phyloP scores from a whole-genome alignment of 2,888 invertebrate species.

The Hyles lineata region DNA sequence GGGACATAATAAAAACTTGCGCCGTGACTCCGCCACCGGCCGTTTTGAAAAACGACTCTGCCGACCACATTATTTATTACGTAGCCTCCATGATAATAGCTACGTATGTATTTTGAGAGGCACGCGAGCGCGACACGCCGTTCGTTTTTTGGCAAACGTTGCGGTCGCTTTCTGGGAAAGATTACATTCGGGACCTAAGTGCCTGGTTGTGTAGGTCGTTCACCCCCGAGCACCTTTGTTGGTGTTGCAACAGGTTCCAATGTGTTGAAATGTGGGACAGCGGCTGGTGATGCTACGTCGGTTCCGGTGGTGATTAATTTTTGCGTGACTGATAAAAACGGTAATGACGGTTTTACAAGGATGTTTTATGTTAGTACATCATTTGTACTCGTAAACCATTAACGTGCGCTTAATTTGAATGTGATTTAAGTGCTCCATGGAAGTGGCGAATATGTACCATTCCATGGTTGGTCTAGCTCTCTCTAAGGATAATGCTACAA shows the following conservation, averaged over 20 bases:
- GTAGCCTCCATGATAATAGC: conserved; percentile 71
- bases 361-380: neutral
- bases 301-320: conserved; percentile 20
- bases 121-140: conserved; percentile 41
- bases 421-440: neutral
- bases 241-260: conserved; percentile 63
- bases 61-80: conserved; percentile 71
- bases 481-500: neutral
- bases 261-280: conserved; percentile 60
- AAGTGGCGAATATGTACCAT: neutral
- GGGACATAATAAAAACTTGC: conserved; percentile 58
- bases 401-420: neutral
- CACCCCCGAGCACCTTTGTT: conserved; percentile 66
- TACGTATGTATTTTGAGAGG: conserved; percentile 37
- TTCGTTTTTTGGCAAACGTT: conserved; percentile 77
- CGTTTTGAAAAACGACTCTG: conserved; percentile 68
- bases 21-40: conserved; percentile 50
- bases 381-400: neutral
- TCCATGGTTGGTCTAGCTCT: neutral
- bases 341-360: conserved; percentile 13
- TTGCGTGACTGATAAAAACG: conserved; percentile 11
- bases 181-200: conserved; percentile 78
- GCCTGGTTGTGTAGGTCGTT: conserved; percentile 80
- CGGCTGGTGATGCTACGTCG: conserved; percentile 38
- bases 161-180: conserved; percentile 76